Base-by-base conservation (phyloP, 1,140 invertebrate species). In the Philotrypesis tridentata region DNA sequence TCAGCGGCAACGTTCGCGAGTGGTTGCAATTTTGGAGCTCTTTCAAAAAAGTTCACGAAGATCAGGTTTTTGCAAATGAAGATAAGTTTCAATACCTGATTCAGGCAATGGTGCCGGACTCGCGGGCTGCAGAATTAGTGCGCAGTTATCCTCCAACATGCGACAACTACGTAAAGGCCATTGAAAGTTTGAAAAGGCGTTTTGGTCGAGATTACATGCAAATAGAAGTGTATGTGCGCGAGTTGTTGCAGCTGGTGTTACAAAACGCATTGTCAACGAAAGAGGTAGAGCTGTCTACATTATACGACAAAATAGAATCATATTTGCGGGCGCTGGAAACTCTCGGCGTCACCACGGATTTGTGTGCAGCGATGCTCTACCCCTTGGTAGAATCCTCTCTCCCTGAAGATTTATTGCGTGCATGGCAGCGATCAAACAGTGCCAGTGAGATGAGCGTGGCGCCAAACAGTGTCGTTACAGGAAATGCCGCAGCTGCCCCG, bases 1-100 rank as follows among this genome's bases (percentile, higher is more conserved):
- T 88, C 73, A 72, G 75, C 21, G 89, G 89, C 11, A 74, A 88
- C 12, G 48, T 89, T 0, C 85, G 83, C 67, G 85, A 89, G 1
- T 91, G 89, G 89, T 65, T 91, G 3, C 31, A 83, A 6, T 91
- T 90, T 79, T 91, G 89, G 89, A 68, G 84, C 12, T 85, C 87
- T 83, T 90, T 90, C 55, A 83, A 84, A 33, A 88, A 88, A 40
- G 88, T 90, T 37, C 85, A 91, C 73, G 87, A 87, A 61, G 87
- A 90, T 83, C n/a, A 60, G 27, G 75, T 67, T 11, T 71, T 90
- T 1, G 75, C 82, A 31, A 80, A 76, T 1, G 79, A 84, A 12
- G 87, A 89, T 72, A 91, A 91, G 79, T 84, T 86, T 63, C 70
- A 88, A 21, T 86, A 88, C 77, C 67, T 88, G n/a, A 40, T 84